Evolutionary conservation across 92 coral and sea anemone genomes (phyloP), one percentile per base, ranked within the genome.

Genomic region (Anthopleura xanthogrammica): DNA sequence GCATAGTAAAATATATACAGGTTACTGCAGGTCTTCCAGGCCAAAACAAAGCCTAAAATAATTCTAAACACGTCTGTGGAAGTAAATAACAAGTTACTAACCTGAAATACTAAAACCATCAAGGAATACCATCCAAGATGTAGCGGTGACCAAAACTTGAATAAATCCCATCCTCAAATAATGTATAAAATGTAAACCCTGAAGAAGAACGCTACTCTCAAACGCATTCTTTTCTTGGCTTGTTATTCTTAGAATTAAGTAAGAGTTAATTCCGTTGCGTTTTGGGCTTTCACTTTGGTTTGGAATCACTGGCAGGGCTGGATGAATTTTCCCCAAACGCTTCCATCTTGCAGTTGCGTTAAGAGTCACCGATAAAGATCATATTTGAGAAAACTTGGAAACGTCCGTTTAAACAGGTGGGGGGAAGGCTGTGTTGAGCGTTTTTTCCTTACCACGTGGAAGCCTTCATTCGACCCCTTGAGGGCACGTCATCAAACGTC

Each of bases 321-420:
- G 60, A 52, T 43, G 22, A 42, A 42, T 43, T 76, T 76, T 42
- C 43, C 40, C 79, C 56, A 43, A 43, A 43, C 56, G 55, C 55
- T 52, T 73, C 62, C 86, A 71, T 70, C 79, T 6, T 73, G 86
- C 75, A 55, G 58, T 76, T 17, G 41, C 60, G 54, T 60, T 36
- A 75, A 74, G 80, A 77, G 81, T 76, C 88, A 65, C 16, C 77
- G 88, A 85, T 85, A 62, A 77, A 39, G 58, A 85, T 85, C 88
- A 70, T 72, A 23, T 79, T 85, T 68, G 52, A 58, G 78, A 79
- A 85, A 79, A 77, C 77, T 48, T 24, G 52, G 54, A 80, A 80
- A 85, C 72, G 72, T 78, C 56, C 88, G 88, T 85, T 85, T 85
- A 85, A 85, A 85, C 88, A 85, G 88, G 88, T 85, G 88, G 68